These are phyloP conservation scores for Phortica okadai DNA, from an alignment of 2,888 invertebrate genomes.

Conservation along the genomic window DNA sequence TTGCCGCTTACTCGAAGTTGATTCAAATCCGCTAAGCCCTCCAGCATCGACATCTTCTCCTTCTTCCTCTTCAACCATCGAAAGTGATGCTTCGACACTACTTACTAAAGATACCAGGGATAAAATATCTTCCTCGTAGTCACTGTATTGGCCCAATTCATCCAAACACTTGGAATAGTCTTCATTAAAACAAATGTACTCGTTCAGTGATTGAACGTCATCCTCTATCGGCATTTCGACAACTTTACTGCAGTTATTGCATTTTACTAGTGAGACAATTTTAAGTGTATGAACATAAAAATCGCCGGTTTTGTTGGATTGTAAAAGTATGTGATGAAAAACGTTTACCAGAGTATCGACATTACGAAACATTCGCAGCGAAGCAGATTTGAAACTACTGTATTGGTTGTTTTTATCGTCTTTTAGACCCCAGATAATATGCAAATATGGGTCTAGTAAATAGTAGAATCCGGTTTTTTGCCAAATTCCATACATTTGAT, in stretches of 20 bases:
- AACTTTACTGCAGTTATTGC: neutral
- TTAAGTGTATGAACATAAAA: slow-evolving; percentile 65
- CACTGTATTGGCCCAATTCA: slow-evolving; percentile 13
- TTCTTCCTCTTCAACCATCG: slow-evolving; percentile 20
- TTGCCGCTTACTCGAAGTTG: neutral
- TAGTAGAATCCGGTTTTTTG: slow-evolving; percentile 69
- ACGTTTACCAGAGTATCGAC: slow-evolving; percentile 66
- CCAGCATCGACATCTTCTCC: neutral
- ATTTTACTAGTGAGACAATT: slow-evolving; percentile 34
- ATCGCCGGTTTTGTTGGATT: slow-evolving; percentile 65
- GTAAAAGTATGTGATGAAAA: slow-evolving; percentile 69
- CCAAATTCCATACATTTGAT: slow-evolving; percentile 73
- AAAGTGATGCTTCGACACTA: neutral
- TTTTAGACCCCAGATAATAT: slow-evolving; percentile 63
- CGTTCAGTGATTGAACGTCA: slow-evolving; percentile 5
- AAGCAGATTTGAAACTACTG: slow-evolving; percentile 43
- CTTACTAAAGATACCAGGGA: neutral
- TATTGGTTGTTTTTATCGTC: slow-evolving; percentile 24
- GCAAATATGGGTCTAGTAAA: slow-evolving; percentile 73
- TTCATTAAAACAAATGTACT: slow-evolving; percentile 19
- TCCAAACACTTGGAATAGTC: neutral
- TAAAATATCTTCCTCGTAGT: slow-evolving; percentile 12
- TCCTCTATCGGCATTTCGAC: neutral
- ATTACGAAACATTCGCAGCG: slow-evolving; percentile 70
- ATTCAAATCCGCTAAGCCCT: neutral